phyloP scores from a whole-genome alignment of 2,113 vertebrate species.

The Pteropus alecto region DNA sequence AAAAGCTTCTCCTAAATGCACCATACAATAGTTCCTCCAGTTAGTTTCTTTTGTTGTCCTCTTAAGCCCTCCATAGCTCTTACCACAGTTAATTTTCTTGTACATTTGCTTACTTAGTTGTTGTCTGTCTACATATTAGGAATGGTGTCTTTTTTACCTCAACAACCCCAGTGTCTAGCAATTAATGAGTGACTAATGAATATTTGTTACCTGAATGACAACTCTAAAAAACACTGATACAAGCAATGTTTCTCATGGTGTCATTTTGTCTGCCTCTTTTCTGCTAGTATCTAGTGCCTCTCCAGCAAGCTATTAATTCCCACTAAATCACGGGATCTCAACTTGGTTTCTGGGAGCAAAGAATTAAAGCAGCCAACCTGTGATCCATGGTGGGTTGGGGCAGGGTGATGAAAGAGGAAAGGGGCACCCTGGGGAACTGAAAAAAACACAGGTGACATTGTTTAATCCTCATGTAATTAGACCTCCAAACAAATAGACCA shows the following conservation, averaged over 20 bases:
- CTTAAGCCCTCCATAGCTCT: background rate
- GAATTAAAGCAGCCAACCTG: background rate
- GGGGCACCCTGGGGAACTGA: background rate
- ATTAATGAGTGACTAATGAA: background rate
- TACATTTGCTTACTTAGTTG: background rate
- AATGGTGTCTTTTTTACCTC: background rate
- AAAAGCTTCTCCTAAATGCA: background rate
- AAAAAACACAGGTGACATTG: background rate
- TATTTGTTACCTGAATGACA: background rate
- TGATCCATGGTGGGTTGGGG: fast-evolving
- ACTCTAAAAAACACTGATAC: background rate
- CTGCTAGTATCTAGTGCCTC: background rate
- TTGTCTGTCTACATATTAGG: background rate
- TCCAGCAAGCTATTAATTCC: background rate
- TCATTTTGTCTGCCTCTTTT: background rate
- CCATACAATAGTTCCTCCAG: background rate
- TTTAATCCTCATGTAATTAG: background rate
- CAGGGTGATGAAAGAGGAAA: background rate
- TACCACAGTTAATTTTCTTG: background rate
- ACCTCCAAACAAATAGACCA: background rate
- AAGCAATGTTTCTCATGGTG: background rate
- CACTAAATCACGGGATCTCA: background rate
- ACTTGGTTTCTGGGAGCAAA: background rate
- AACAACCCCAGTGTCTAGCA: background rate
- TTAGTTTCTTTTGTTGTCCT: background rate